phyloP scores from a whole-genome alignment of 1,140 invertebrate species.

The Augochlora pura region DNA sequence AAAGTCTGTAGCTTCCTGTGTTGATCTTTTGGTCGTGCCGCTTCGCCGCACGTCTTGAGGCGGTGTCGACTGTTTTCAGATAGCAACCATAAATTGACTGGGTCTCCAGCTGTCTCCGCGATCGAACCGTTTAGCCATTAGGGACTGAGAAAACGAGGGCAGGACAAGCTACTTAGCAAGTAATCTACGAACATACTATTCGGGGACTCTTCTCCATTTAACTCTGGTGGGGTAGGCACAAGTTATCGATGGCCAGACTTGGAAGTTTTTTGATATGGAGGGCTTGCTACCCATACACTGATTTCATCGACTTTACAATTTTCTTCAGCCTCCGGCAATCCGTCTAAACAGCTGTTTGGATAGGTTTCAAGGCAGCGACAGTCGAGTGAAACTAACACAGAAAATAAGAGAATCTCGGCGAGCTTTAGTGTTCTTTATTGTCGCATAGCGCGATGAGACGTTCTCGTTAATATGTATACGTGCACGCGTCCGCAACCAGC shows the following conservation, averaged over 20 bases:
- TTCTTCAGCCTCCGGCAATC: too few relatives aligned
- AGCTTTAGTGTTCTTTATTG: slow-evolving; percentile 15
- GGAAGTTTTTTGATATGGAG: too few relatives aligned
- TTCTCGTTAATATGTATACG: not conserved
- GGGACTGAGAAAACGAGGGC: not conserved
- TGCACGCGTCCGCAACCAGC: not conserved
- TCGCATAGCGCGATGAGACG: not conserved
- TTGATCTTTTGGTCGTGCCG: slow-evolving; percentile 27
- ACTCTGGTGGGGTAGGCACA: too few relatives aligned
- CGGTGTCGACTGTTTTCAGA: not conserved
- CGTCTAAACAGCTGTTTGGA: too few relatives aligned
- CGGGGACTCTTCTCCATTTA: too few relatives aligned
- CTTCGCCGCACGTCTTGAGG: not conserved
- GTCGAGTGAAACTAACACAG: not conserved
- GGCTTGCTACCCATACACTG: too few relatives aligned
- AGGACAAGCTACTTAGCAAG: not conserved
- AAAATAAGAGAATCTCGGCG: not conserved
- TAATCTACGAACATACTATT: too few relatives aligned
- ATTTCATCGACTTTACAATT: too few relatives aligned
- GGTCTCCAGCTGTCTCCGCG: slow-evolving; percentile 42
- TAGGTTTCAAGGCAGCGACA: not conserved
- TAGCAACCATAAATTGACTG: slow-evolving; percentile 47
- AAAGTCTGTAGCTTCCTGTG: slow-evolving; percentile 37
- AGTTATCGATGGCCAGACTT: too few relatives aligned
- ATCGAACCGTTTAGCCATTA: slow-evolving; percentile 6